Conservation (phyloP, 2,113 vertebrate genomes). For the Montifringilla adamsi region DNA sequence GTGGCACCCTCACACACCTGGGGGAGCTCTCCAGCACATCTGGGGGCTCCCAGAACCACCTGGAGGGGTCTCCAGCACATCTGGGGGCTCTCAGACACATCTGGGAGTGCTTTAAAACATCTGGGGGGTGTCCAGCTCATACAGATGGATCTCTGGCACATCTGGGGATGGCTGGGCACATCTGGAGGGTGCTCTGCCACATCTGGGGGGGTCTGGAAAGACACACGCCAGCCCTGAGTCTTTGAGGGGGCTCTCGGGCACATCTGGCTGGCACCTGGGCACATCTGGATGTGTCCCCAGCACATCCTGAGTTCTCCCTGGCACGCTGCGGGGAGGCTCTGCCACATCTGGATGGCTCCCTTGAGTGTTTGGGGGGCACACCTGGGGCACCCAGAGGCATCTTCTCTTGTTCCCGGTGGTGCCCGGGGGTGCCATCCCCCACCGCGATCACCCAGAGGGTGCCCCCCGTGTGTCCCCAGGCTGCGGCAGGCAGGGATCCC, state of each 20-base stretch:
- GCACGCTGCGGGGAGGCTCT: too few species aligned
- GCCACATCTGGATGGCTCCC: background rate
- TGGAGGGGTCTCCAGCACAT: background rate
- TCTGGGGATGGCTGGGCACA: background rate
- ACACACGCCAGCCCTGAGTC: too few species aligned
- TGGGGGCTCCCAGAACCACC: background rate
- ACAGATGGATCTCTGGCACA: background rate
- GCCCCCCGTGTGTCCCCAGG: background rate
- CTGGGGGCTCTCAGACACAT: background rate
- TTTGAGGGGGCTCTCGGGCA: background rate
- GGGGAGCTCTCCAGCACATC: background rate
- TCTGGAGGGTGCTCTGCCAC: background rate
- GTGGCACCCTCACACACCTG: background rate
- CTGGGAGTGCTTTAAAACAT: background rate
- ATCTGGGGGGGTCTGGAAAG: background rate
- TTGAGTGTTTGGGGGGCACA: rapidly evolving
- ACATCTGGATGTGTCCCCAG: background rate
- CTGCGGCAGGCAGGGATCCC: conserved; percentile 72
- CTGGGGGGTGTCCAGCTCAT: background rate
- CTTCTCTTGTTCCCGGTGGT: rapidly evolving
- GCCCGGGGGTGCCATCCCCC: rapidly evolving
- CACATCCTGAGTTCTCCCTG: rapidly evolving
- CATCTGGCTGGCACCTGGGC: background rate
- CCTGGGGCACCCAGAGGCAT: background rate
- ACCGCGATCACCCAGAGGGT: background rate